Evolutionary conservation across 2,797 vertebrate genomes (phyloP), one percentile per base, ranked within the genome.

Genomic region (Parauchenoglanis ngamensis): DNA sequence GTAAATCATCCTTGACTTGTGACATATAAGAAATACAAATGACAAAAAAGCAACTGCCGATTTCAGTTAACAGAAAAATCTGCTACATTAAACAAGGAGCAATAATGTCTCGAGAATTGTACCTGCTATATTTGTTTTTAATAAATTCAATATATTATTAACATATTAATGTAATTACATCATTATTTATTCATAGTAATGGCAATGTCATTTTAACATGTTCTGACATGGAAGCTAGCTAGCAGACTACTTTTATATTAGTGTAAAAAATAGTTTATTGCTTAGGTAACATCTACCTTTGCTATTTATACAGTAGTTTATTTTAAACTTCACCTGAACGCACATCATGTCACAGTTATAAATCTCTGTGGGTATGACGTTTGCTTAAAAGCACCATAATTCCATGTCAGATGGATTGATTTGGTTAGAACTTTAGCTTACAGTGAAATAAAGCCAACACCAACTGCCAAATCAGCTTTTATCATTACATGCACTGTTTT

Each of bases 401-500:
- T n/a, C 23, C 31, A 73, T 59, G 68, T n/a, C 73, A 78, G 5
- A 54, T 67, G 15, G 63, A 84, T 40, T 61, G 40, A 87, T 87
- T 87, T 63, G 19, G 4, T 57, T 72, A 72, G 5, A 7, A 46
- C 56, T 46, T n/a, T 13, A 79, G 63, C 87, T 90, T 86, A 88
- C 70, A 49, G 84, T 89, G 88, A 85, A 88, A 56, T 0, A 1
- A 54, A n/a, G 46, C 79, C 86, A 89, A 61, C 44, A 65, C 61
- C 23, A 70, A 77, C 87, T 63, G 44, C 19, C 81, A 68, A 73
- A 73, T 85, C 65, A 63, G 67, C 83, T 54, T 87, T 81, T 87
- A 84, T 87, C 79, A 84, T 54, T 31, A 54, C 59, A 86, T 79
- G 86, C 59, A 70, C 40, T 88, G 81, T 90, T 90, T 88, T 85